Base-by-base conservation (phyloP, 2,797 vertebrate species). In the Molossus alvarezi region DNA sequence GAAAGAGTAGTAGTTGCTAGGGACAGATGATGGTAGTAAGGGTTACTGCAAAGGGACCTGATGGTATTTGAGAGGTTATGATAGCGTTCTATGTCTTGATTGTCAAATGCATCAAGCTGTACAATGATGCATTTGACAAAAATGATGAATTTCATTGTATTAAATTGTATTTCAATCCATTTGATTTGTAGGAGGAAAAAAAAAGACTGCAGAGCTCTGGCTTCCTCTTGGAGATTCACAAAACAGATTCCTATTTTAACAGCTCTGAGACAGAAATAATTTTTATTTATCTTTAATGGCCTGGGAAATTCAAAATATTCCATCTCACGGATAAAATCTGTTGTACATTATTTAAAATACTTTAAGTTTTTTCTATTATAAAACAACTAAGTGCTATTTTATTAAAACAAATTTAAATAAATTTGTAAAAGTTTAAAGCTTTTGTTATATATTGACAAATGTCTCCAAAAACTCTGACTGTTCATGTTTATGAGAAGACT, bases 241-340 rank as follows among this genome's bases (percentile, higher is more conserved):
- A 37, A 85, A 18, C 11, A 48, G 69, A 81, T 85, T 90, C 5
- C 41, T 88, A 48, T 72, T 57, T 77, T 91, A 77, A 57, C 69
- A 82, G 29, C 17, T 58, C 51, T 93, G 71, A 80, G 23, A 48
- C 37, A 55, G 20, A 90, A 93, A 55, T 67, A 55, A 60, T 84
- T 94, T 94, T 92, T 55, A 64, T 60, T 90, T 90, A 77, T 65
- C 15, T 67, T 81, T 86, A 81, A 90, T 6, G 53, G 7, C 15
- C 23, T 88, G 12, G 37, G 2, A 84, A 91, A 62, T 77, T 11
- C 45, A 65, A 62, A 88, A 18, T 91, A 71, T 53, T 67, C 85
- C 81, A 65, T 93, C 45, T 79, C 25, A 27, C 64, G 21, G 13
- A 87, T 80, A 84, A 57, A 81, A 73, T 60, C 53, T 53, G 14